phyloP scores from a whole-genome alignment of 2,888 invertebrate species.

The Silvanus unidentatus region DNA sequence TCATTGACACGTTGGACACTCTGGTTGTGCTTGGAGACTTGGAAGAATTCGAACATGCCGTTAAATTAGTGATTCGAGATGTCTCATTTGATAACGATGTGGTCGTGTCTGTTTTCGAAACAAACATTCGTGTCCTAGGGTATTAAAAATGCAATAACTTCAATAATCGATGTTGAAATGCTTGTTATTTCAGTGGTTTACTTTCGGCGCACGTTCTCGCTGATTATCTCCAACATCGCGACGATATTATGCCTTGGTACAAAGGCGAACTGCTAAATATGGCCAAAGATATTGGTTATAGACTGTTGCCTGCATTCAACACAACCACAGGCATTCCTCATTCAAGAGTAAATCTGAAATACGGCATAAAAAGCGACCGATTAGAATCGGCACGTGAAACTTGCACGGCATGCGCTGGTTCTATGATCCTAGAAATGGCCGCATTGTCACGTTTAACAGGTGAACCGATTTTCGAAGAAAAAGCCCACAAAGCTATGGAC shows the following conservation, averaged over 20 bases:
- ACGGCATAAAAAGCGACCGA: constrained; percentile 73
- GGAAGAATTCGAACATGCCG: constrained; percentile 88
- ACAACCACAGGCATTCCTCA: constrained; percentile 96
- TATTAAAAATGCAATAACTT: constrained; percentile 43
- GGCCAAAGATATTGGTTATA: constrained; percentile 88
- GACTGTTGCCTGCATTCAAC: constrained; percentile 95
- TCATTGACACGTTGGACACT: constrained; percentile 92
- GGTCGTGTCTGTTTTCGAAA: constrained; percentile 96
- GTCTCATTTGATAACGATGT: constrained; percentile 91
- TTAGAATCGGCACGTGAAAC: constrained; percentile 78
- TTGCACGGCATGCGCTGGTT: constrained; percentile 97
- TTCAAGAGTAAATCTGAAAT: constrained; percentile 82
- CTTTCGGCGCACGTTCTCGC: constrained; percentile 89
- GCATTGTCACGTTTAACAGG: constrained; percentile 89
- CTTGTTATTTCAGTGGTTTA: constrained; percentile 61
- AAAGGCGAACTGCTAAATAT: constrained; percentile 78
- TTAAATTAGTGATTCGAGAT: constrained; percentile 76
- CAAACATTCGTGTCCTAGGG: constrained; percentile 97
- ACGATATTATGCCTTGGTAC: constrained; percentile 75
- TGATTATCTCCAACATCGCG: constrained; percentile 69
- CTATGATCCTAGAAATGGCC: constrained; percentile 96
- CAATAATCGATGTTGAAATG: neutral
- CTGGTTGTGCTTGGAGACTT: constrained; percentile 87
- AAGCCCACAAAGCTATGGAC: constrained; percentile 94
- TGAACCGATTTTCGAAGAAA: constrained; percentile 86